Evolutionary conservation across 2,113 vertebrate genomes (phyloP), one percentile per base, ranked within the genome.

Genomic region (Thalassoma bifasciatum): DNA sequence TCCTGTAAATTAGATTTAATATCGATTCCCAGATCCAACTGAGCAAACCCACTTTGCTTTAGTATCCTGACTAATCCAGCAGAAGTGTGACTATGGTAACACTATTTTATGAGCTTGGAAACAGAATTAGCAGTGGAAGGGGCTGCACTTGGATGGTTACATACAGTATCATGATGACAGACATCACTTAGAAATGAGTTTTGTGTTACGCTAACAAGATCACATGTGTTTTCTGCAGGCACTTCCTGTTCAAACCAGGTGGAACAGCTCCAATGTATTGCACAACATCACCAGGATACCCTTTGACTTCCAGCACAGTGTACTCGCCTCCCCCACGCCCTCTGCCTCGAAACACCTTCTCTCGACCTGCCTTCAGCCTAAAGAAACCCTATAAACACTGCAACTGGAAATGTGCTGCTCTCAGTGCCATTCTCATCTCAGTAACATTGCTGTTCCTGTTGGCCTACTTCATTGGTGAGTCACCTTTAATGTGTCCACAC

Each of bases 211-310:
- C 58, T n/a, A 71, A 77, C 5, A 37, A 17, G 17, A 16, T 30
- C 30, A 47, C 3, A 24, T 66, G 12, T 77, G 11, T 53, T 53
- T 83, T 59, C 54, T 22, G 61, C 93, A 99, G 98, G 94, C 98
- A 99, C 91, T 99, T 99, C 94, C 94, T 99, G 59, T 99, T 99
- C 94, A 99, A 99, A 92, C 97, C 98, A 1, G 97, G 98, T 79
- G 98, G 97, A 74, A 97, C 96, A 37, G 99, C 98, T 63, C 98
- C 98, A 0, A 96, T 99, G 90, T 99, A 98, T 94, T 99, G 98
- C 94, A 97, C 96, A 23, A 95, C 97, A 0, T 97, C 97, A 4
- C 98, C 98, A 0, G 97, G 96, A 85, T 99, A 99, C 88, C 98
- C 98, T 63, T 88, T 99, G 95, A 99, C 98, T 4, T 99, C 98